Evolutionary conservation across 2,113 vertebrate genomes (phyloP).

Genomic region (Anser brachyrhynchus): DNA sequence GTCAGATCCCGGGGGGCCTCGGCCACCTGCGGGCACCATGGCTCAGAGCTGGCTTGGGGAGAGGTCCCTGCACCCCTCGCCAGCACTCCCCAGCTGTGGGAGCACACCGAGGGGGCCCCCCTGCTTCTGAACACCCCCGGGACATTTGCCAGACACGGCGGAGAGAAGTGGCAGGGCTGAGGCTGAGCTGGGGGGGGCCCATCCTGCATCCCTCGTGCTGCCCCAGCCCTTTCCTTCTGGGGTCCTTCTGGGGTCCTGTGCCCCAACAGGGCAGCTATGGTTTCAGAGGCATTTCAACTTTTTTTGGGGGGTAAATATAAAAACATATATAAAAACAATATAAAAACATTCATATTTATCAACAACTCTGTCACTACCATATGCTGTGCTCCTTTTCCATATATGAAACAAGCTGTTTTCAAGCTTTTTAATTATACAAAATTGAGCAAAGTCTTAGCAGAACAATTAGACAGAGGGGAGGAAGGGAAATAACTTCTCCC

Average conservation of each 20-base stretch:
- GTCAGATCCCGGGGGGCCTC: too few relatives aligned
- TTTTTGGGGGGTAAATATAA: not conserved
- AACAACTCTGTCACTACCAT: not conserved
- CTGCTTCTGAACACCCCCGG: too few relatives aligned
- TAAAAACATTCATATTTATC: not conserved
- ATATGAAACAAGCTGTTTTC: not conserved
- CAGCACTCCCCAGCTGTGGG: too few relatives aligned
- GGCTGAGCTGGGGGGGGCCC: too few relatives aligned
- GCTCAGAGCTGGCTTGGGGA: too few relatives aligned
- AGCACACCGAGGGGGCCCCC: too few relatives aligned
- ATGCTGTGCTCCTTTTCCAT: not conserved
- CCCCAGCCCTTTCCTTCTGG: not conserved
- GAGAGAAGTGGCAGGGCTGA: too few relatives aligned
- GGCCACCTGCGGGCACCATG: too few relatives aligned
- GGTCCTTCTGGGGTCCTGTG: not conserved
- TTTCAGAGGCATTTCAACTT: not conserved
- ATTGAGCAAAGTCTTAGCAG: not conserved
- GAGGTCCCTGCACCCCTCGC: too few relatives aligned
- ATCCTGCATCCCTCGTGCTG: not conserved
- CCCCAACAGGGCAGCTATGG: not conserved
- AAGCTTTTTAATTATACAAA: constrained; percentile 24
- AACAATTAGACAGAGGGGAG: not conserved
- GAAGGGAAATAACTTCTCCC: not conserved
- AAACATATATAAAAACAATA: not conserved
- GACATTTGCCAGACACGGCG: too few relatives aligned